Base-by-base conservation (phyloP, 2,888 invertebrate species). In the Eulithis prunata region DNA sequence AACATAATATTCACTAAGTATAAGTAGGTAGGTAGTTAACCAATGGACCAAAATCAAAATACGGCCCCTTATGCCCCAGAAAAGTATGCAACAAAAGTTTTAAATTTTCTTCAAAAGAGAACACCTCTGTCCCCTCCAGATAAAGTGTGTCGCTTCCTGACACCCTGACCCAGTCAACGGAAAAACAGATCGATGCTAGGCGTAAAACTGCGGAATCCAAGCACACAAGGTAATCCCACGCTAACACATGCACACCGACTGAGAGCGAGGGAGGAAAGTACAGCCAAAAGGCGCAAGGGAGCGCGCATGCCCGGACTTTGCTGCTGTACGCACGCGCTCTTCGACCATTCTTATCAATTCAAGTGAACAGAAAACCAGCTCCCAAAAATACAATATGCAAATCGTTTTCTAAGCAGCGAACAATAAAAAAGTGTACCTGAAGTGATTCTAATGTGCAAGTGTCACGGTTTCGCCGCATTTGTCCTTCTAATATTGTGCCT, bases 361-460 rank as follows among this genome's bases (percentile, higher is more conserved):
- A 75, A 72, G 76, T 72, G 74, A 73, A 73, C 64, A 72, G 66
- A 69, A 69, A 72, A 70, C 74, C 64, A 68, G 68, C 67, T 64
- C 66, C 60, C 55, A 68, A 69, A 57, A 68, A 69, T 66, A 64
- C 58, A 61, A 62, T 46, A 72, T 62, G 56, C 67, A 52, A 57
- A 68, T 32, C 47, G 62, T 65, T 64, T 66, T 63, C 32, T 71
- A 70, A 69, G 62, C 64, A 61, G 63, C 61, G 64, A 65, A 70
- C 66, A 66, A 57, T 64, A 72, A 68, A 60, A 74, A 68, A 72
- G 62, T 64, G 64, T 38, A 41, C 21, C 71, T 71, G 76, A 82
- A 80, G 85, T 86, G 85, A 82, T 83, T 91, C 91, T 90, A 86
- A 93, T 93, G 93, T 91, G 83, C 88, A 86, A 89, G 86, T 84